A percentile compares a stretch with the other conserved stretches of the same genome.
These are phyloP conservation scores for Rhineura floridana DNA, from an alignment of 2,113 vertebrate genomes.

Conservation along the genomic window DNA sequence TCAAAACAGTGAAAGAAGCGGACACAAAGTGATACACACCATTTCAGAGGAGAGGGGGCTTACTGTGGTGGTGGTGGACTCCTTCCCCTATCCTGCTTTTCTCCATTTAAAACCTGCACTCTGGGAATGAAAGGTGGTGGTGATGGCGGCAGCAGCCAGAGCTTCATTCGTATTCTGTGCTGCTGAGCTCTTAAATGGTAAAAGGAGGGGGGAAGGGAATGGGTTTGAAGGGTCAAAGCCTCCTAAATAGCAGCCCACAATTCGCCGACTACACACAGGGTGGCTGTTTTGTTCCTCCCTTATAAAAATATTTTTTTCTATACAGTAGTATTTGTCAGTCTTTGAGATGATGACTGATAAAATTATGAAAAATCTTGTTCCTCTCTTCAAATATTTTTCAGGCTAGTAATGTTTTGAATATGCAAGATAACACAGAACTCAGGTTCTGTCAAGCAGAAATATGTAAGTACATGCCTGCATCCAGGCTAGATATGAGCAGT, in stretches of 20 bases:
- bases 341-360: background rate
- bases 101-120: too few relatives aligned
- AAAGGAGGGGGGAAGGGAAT: background rate
- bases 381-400: background rate
- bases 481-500: background rate
- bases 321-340: background rate
- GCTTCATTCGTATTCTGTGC: too few relatives aligned
- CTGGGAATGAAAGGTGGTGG: too few relatives aligned
- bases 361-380: background rate
- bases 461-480: background rate
- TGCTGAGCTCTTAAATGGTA: too few relatives aligned
- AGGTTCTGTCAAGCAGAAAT: constrained; percentile 4
- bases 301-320: background rate
- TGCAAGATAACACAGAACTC: background rate
- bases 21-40: too few relatives aligned
- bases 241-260: background rate
- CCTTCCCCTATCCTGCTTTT: too few relatives aligned
- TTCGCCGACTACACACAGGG: background rate
- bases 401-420: constrained; percentile 19
- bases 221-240: too few relatives aligned
- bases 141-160: too few relatives aligned
- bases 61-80: too few relatives aligned
- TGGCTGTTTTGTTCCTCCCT: background rate
- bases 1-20: too few relatives aligned
- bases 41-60: too few relatives aligned